Base-by-base conservation (phyloP, 2,113 vertebrate genomes). In the Smithornis capensis region DNA sequence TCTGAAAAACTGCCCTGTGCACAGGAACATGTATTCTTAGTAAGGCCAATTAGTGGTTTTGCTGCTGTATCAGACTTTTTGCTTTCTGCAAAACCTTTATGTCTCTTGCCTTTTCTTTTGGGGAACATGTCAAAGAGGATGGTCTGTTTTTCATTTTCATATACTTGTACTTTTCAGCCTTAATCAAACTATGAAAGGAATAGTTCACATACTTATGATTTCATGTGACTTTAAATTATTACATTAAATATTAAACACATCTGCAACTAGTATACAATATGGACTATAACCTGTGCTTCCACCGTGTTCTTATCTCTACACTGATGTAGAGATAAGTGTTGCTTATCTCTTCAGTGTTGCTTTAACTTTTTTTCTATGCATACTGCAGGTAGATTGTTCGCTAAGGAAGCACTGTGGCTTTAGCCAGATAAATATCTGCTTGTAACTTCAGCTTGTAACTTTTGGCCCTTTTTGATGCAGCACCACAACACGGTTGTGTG, bases 101-200 rank as follows among this genome's bases (percentile, higher is more conserved):
- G 9, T 98, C 97, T 0, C 97, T 96, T 2, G 96, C 97, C 95
- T 98, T 98, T 94, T 99, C 98, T 92, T 98, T 98, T 92, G 96
- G 96, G 96, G 97, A 93, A 80, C 97, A 97, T n/a, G 95, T 94
- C 16, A 95, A 76, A 31, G 82, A 67, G 19, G 40, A 35, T 7
- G 44, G 85, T 10, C 40, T 82, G 38, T 91, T 92, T 80, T 87
- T 56, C 93, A 92, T 38, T 98, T 90, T 97, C 95, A 84, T 95
- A 52, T 45, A 62, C 21, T 40, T 77, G 69, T 16, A 50, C 31
- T 81, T 63, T 76, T 14, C 17, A n/a, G 42, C 89, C 95, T 97
- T 86, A 90, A 68, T 91, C 60, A 52, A 42, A 45, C 22, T 59
- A 55, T 64, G 52, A 90, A 44, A 87, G 25, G 42, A 56, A 63